These are phyloP conservation scores for Atta texana DNA, from an alignment of 1,140 invertebrate genomes.

Conservation along the genomic window DNA sequence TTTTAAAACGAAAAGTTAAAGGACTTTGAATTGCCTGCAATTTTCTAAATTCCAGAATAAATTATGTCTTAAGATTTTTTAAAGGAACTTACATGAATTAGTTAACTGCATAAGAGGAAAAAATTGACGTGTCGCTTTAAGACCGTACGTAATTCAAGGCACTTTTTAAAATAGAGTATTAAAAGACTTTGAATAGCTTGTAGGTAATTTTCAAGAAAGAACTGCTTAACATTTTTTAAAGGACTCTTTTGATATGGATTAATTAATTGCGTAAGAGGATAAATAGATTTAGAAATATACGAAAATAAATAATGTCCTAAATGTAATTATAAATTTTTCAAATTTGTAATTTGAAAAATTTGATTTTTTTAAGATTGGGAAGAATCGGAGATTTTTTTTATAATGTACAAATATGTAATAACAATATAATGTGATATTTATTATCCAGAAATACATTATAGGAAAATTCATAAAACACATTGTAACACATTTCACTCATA, in stretches of 20 bases:
- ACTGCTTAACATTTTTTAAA: neutral
- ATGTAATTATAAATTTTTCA: neutral
- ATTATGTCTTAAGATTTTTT: neutral
- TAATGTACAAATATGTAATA: neutral
- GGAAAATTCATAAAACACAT: neutral
- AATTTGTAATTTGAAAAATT: slow-evolving; percentile 1
- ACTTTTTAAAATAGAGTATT: neutral
- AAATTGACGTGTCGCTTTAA: slow-evolving; percentile 31
- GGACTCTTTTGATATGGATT: neutral
- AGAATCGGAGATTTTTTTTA: neutral
- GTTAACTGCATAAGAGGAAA: neutral
- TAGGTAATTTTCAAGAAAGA: slow-evolving; percentile 1
- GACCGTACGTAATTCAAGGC: neutral
- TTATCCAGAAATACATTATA: neutral
- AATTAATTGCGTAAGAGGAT: neutral
- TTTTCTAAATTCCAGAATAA: neutral
- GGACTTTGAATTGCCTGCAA: neutral
- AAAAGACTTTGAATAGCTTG: neutral
- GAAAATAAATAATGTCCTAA: neutral
- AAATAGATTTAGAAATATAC: neutral
- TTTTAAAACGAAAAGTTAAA: neutral
- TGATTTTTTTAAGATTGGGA: neutral
- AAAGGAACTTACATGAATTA: neutral
- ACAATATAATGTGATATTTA: neutral
- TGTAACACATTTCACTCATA: neutral